A percentile compares a stretch with the other conserved stretches of the same genome.
These are phyloP conservation scores for Drepana falcataria DNA, from an alignment of 2,888 invertebrate species.

Conservation along the genomic window DNA sequence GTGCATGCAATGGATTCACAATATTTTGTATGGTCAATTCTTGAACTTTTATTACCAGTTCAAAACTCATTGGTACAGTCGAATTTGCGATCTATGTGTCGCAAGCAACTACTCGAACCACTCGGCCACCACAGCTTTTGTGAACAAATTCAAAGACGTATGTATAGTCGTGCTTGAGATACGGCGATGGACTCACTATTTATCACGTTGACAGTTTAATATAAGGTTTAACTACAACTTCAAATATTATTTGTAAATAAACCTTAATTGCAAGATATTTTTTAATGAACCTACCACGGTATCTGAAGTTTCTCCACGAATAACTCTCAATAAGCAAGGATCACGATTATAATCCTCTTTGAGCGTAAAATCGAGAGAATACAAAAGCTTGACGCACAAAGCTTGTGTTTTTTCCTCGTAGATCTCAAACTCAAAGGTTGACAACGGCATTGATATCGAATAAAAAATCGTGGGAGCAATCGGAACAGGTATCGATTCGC, in stretches of 20 bases:
- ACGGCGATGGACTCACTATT: too few species aligned
- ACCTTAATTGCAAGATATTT: too few species aligned
- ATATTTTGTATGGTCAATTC: constrained; percentile 23
- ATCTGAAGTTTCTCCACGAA: constrained; percentile 36
- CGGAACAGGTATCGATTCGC: constrained; percentile 33
- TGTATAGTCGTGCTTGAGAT: too few species aligned
- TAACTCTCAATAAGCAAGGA: constrained; percentile 40
- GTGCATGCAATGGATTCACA: constrained; percentile 33
- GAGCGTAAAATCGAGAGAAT: constrained; percentile 35
- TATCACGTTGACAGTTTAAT: too few species aligned
- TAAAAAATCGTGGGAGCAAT: constrained; percentile 46
- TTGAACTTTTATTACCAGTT: constrained; percentile 2
- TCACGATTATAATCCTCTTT: constrained; percentile 56
- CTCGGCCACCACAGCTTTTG: too few species aligned
- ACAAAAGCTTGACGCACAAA: constrained; percentile 34
- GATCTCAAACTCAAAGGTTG: constrained; percentile 24
- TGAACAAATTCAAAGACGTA: too few species aligned
- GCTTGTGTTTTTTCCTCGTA: constrained; percentile 23
- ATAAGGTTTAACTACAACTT: too few species aligned
- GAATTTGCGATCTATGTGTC: too few species aligned
- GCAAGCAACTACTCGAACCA: too few species aligned
- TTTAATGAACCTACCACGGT: constrained; percentile 18
- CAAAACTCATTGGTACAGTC: too few species aligned
- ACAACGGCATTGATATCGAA: constrained; percentile 35
- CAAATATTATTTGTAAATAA: too few species aligned